Evolutionary conservation across 2,888 invertebrate species (phyloP).

Genomic region (Ochropacha duplaris): DNA sequence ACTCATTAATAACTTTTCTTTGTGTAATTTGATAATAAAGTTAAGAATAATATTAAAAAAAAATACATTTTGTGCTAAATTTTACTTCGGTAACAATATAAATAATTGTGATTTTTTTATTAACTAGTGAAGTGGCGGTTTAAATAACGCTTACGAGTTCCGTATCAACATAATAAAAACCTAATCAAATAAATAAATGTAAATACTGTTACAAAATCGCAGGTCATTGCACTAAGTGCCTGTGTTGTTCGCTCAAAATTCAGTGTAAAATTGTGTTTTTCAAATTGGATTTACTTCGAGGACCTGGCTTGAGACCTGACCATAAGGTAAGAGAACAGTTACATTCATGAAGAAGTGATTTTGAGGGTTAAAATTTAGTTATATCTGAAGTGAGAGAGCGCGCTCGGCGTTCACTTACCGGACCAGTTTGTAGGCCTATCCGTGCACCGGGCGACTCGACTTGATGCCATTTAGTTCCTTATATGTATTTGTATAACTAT

Average conservation of each 20-base stretch:
- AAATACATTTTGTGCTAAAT: neutral
- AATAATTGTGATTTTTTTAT: neutral
- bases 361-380: conserved; percentile 24
- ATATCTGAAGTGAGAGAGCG: neutral
- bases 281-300: conserved; percentile 63
- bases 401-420: conserved; percentile 17
- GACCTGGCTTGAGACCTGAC: conserved; percentile 58
- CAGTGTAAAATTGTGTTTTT: conserved; percentile 47
- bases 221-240: conserved; percentile 15
- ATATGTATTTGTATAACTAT: no score
- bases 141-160: conserved; percentile 12
- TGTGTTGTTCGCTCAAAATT: conserved; percentile 45
- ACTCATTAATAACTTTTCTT: neutral
- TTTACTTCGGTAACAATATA: neutral
- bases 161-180: conserved; percentile 10
- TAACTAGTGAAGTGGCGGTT: neutral
- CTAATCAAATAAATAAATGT: conserved; percentile 15
- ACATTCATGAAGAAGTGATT: conserved; percentile 13
- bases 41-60: neutral
- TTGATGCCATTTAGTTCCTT: neutral
- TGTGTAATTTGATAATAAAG: neutral
- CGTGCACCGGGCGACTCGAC: conserved; percentile 28
- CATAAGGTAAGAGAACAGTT: conserved; percentile 56
- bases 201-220: conserved; percentile 15
- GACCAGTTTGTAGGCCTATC: conserved; percentile 48